phyloP scores from a whole-genome alignment of 2,888 invertebrate species.

The Craniophora ligustri region DNA sequence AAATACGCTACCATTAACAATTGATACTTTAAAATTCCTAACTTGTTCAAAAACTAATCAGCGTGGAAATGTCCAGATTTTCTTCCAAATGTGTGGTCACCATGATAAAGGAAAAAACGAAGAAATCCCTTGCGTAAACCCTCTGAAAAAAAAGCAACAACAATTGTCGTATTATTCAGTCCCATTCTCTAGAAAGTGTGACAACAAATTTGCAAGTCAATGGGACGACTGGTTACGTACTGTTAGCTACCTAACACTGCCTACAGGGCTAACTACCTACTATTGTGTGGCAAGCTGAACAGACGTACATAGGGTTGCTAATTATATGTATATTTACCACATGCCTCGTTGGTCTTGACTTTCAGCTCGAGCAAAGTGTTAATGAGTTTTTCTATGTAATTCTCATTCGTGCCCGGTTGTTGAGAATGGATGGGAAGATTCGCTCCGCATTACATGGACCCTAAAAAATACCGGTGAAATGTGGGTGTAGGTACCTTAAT shows the following conservation, averaged over 20 bases:
- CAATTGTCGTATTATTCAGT: slow-evolving; percentile 34
- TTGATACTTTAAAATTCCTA: too few relatives aligned
- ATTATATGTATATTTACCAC: too few relatives aligned
- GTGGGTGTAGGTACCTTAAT: too few relatives aligned
- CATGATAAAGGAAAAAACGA: slow-evolving; percentile 2
- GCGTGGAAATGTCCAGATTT: slow-evolving; percentile 30
- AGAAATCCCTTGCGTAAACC: slow-evolving; percentile 24
- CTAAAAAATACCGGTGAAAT: too few relatives aligned
- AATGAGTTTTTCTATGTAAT: too few relatives aligned
- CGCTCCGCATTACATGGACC: too few relatives aligned
- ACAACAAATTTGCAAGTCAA: slow-evolving; percentile 57
- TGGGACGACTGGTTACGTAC: slow-evolving; percentile 35
- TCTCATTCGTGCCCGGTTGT: too few relatives aligned
- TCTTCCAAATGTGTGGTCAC: slow-evolving; percentile 15
- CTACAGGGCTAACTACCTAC: slow-evolving; percentile 19
- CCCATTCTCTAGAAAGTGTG: slow-evolving; percentile 28
- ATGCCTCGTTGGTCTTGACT: too few relatives aligned
- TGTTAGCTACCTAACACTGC: slow-evolving; percentile 46
- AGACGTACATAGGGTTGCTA: too few relatives aligned
- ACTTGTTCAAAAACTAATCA: slow-evolving; percentile 2
- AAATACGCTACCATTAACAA: too few relatives aligned
- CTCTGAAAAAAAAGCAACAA: slow-evolving; percentile 16
- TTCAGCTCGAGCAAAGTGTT: too few relatives aligned
- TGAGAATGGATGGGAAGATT: too few relatives aligned
- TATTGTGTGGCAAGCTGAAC: not conserved